Conservation (phyloP, 64 coral and sea anemone genomes). For the Montipora efflorescens region DNA sequence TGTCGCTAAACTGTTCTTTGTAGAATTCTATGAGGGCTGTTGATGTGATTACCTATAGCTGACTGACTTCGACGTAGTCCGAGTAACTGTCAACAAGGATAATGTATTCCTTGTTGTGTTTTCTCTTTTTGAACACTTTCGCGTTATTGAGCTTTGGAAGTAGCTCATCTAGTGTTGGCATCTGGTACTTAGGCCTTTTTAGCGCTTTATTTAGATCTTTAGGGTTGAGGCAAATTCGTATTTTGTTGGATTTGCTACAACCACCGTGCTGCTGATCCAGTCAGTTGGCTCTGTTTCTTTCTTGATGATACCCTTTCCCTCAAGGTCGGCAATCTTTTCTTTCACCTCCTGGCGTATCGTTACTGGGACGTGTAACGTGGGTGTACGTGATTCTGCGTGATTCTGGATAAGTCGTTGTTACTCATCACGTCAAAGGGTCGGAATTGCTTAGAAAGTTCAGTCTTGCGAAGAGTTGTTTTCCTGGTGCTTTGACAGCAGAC, state of each 20-base stretch:
- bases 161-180: constrained; percentile 55
- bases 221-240: constrained; percentile 53
- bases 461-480: background rate
- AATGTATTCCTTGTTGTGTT: background rate
- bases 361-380: background rate
- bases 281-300: constrained; percentile 22
- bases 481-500: background rate
- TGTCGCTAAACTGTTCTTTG: too few relatives aligned
- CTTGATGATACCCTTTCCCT: constrained; percentile 11
- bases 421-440: background rate
- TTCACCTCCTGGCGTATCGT: background rate
- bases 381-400: constrained; percentile 27
- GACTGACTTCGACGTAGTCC: constrained; percentile 15
- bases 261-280: constrained; percentile 34
- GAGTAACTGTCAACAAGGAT: constrained; percentile 32
- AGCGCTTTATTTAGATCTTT: constrained; percentile 59
- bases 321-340: background rate
- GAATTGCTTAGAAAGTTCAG: background rate
- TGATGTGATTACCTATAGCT: background rate
- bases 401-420: constrained; percentile 21
- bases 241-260: constrained; percentile 33
- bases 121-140: constrained; percentile 14
- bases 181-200: constrained; percentile 47
- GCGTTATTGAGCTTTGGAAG: constrained; percentile 31
- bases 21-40: background rate